Conservation (phyloP, 2,797 vertebrate species). For the Tokudaia tokunoshimensis region DNA sequence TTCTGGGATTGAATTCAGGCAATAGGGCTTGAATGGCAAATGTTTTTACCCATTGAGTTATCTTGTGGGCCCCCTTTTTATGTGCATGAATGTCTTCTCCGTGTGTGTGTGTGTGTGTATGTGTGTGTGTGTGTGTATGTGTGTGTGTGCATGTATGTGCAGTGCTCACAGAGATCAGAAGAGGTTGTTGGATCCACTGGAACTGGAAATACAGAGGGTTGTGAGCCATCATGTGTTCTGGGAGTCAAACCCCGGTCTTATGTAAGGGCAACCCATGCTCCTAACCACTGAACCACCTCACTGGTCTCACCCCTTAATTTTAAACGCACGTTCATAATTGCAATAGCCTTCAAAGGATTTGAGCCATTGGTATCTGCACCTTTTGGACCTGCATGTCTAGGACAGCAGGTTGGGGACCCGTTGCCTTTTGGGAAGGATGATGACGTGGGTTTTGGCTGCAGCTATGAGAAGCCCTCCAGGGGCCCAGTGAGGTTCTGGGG, state of each 20-base stretch:
- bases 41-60: neutral
- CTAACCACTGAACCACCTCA: neutral
- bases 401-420: neutral
- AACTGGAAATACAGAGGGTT: neutral
- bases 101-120: neutral
- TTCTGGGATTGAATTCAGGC: neutral
- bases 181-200: neutral
- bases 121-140: too few species aligned
- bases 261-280: too few species aligned
- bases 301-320: neutral
- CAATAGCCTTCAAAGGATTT: neutral
- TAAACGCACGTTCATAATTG: neutral
- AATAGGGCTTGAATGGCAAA: neutral
- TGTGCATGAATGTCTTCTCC: neutral
- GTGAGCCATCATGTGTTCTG: neutral
- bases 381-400: neutral
- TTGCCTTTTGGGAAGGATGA: conserved; percentile 28
- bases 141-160: neutral
- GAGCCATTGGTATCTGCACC: neutral
- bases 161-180: neutral
- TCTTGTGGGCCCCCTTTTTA: neutral
- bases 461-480: neutral
- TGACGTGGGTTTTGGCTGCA: conserved; percentile 51
- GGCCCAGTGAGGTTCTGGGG: conserved; percentile 38
- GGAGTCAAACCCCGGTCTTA: neutral